Evolutionary conservation across 2,797 vertebrate species (phyloP).

Genomic region (Gallinago solitaria): DNA sequence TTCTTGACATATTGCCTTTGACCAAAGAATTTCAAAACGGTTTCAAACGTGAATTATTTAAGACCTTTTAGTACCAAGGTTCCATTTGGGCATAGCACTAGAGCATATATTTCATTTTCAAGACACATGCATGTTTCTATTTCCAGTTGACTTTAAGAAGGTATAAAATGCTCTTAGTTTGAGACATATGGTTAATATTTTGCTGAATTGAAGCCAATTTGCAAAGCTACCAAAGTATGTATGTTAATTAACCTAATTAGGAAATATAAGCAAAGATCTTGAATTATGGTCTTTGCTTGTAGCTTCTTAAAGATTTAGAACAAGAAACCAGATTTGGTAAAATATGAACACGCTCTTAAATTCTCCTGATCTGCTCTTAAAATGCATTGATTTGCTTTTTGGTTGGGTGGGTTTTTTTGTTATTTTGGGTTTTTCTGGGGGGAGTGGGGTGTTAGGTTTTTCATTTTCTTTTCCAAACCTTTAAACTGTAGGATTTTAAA

Average conservation of each 20-base stretch:
- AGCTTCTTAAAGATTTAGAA: not conserved
- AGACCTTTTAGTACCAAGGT: not conserved
- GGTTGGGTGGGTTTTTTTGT: not conserved
- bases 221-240: not conserved
- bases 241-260: not conserved
- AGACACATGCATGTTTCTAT: not conserved
- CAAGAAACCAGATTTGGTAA: not conserved
- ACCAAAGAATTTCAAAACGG: not conserved
- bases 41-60: conserved; percentile 20
- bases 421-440: too few species aligned
- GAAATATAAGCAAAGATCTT: not conserved
- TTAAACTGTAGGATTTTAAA: not conserved
- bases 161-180: not conserved
- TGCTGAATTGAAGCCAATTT: not conserved
- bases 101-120: not conserved
- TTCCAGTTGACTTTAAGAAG: not conserved
- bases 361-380: not conserved
- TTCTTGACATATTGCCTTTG: not conserved
- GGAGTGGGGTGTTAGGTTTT: not conserved
- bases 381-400: not conserved
- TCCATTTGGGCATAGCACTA: not conserved
- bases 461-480: not conserved
- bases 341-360: not conserved
- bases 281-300: not conserved
- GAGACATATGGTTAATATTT: conserved; percentile 19